Conservation (phyloP, 2,888 invertebrate genomes). For the Acleris cristana region DNA sequence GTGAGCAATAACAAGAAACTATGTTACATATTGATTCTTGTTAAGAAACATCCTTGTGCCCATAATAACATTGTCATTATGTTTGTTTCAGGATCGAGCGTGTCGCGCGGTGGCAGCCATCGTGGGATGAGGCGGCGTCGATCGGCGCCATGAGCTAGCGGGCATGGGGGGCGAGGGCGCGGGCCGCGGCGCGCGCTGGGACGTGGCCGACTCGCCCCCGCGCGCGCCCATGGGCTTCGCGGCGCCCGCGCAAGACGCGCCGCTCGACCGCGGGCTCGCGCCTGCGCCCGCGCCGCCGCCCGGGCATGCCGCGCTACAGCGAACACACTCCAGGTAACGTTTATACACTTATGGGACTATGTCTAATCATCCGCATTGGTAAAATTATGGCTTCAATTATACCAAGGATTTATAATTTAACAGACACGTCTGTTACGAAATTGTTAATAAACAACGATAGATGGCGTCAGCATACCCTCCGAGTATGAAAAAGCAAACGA, state of each 20-base stretch:
- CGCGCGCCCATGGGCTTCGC: constrained; percentile 83
- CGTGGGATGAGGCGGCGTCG: constrained; percentile 67
- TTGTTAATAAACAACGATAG: too few species aligned
- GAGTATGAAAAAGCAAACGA: too few species aligned
- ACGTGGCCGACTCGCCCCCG: constrained; percentile 85
- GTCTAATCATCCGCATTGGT: too few species aligned
- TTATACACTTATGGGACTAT: too few species aligned
- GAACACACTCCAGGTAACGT: constrained; percentile 86
- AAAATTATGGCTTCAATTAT: too few species aligned
- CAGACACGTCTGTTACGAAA: too few species aligned
- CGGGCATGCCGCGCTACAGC: constrained; percentile 83
- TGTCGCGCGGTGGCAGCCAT: constrained; percentile 62
- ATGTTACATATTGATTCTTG: too few species aligned
- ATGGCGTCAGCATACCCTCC: too few species aligned
- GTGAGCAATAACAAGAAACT: too few species aligned
- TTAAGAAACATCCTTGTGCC: too few species aligned
- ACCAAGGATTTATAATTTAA: too few species aligned
- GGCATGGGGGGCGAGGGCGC: constrained; percentile 85
- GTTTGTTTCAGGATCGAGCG: constrained; percentile 28
- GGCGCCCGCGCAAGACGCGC: constrained; percentile 84
- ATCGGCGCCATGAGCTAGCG: constrained; percentile 78
- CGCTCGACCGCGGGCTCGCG: constrained; percentile 79
- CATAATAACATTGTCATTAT: background rate
- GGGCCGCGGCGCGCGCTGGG: constrained; percentile 86
- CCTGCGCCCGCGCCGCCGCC: constrained; percentile 79